A percentile compares a stretch with the other conserved stretches of the same genome.
These are phyloP conservation scores for Tetragnatha versicolor DNA, from an alignment of 1,140 invertebrate species.

Conservation along the genomic window DNA sequence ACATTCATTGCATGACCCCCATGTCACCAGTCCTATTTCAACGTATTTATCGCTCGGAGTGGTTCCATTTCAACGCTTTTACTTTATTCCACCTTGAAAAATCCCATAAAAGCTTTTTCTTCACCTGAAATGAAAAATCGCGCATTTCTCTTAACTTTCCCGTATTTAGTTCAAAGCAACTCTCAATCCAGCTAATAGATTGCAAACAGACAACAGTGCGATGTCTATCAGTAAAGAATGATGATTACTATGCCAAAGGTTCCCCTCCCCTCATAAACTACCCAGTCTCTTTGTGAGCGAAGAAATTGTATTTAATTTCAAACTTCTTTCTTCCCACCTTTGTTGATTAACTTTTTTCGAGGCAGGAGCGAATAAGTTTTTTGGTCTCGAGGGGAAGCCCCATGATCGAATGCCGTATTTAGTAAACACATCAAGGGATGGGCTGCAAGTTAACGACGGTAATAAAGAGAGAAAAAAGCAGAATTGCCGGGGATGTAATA, in stretches of 20 bases:
- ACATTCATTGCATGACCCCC: too few relatives aligned
- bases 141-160: not conserved
- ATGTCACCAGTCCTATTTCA: too few relatives aligned
- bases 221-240: not conserved
- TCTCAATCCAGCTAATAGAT: too few relatives aligned
- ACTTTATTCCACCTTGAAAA: too few relatives aligned
- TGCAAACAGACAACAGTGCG: too few relatives aligned
- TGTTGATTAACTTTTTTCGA: slow-evolving; percentile 15
- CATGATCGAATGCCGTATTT: slow-evolving; percentile 40
- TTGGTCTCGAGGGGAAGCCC: not conserved
- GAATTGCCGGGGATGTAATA: not conserved
- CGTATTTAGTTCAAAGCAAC: too few relatives aligned
- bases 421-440: slow-evolving; percentile 48
- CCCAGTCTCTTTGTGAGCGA: not conserved
- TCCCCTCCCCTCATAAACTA: not conserved
- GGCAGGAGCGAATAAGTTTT: not conserved
- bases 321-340: not conserved
- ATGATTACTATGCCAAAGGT: slow-evolving; percentile 1
- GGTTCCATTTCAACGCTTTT: too few relatives aligned
- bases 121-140: not conserved
- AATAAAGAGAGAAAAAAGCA: slow-evolving; percentile 14
- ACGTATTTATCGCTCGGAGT: too few relatives aligned
- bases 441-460: slow-evolving; percentile 26
- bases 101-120: too few relatives aligned
- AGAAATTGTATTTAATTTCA: slow-evolving; percentile 18